These are phyloP conservation scores for Corythornis madagascariensis DNA, from an alignment of 2,113 vertebrate species.

Conservation along the genomic window DNA sequence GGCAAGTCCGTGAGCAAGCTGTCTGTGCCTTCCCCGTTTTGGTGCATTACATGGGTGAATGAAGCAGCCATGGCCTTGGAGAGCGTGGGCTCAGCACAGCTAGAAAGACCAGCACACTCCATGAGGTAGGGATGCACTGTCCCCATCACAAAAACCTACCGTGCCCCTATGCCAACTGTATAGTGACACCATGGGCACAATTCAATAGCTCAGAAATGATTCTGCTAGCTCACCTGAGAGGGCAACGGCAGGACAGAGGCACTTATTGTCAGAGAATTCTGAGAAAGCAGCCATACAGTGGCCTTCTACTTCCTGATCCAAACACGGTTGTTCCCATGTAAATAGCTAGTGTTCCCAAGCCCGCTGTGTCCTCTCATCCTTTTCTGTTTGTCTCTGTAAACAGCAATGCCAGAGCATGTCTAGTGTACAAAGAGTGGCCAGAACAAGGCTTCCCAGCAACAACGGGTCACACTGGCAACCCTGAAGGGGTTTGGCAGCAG, in stretches of 20 bases:
- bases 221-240: background rate
- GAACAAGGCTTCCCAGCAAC: conserved; percentile 39
- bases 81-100: fast-evolving
- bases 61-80: background rate
- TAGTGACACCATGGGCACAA: background rate
- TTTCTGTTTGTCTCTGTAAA: conserved; percentile 31
- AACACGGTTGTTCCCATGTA: background rate
- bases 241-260: conserved; percentile 16
- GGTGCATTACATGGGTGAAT: background rate
- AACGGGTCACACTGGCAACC: background rate
- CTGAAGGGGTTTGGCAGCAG: conserved; percentile 10
- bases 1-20: background rate
- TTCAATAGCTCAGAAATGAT: conserved; percentile 3
- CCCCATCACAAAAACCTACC: background rate
- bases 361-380: background rate
- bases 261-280: background rate
- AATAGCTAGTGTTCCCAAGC: conserved; percentile 23
- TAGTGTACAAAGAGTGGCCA: background rate
- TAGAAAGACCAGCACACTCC: background rate
- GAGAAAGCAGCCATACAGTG: background rate
- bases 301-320: conserved; percentile 8
- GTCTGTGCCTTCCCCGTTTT: fast-evolving
- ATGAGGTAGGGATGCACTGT: background rate
- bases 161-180: fast-evolving
- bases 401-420: conserved; percentile 19